Evolutionary conservation across 2,113 vertebrate species (phyloP).

Genomic region (Hippoglossus stenolepis): DNA sequence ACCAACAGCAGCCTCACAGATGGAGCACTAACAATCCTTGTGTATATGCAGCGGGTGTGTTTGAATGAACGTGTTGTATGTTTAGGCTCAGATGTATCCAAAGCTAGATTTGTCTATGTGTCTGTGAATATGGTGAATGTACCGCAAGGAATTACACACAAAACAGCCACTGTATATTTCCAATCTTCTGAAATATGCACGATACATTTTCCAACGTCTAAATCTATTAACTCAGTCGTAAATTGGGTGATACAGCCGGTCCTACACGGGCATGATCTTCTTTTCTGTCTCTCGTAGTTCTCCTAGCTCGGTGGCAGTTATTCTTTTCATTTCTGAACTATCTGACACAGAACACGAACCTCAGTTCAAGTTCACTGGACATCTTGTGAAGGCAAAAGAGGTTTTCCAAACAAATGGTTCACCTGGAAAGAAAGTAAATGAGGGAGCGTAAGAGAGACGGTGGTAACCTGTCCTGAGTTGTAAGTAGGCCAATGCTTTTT

Average conservation of each 20-base stretch:
- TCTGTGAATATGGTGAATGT: too few relatives aligned
- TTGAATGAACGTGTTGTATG: too few relatives aligned
- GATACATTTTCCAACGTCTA: not conserved
- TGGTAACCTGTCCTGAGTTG: slow-evolving; percentile 41
- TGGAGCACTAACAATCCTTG: slow-evolving; percentile 48
- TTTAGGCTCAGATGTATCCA: too few relatives aligned
- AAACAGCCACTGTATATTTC: not conserved
- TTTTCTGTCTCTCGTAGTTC: not conserved
- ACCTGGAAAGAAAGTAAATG: slow-evolving; percentile 11
- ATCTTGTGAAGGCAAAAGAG: not conserved
- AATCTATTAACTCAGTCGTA: not conserved
- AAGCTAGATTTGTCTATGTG: too few relatives aligned
- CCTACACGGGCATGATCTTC: not conserved
- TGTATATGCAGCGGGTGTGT: not conserved
- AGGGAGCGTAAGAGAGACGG: slow-evolving; percentile 9
- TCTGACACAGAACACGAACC: not conserved
- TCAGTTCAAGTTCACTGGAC: not conserved
- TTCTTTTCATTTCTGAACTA: not conserved
- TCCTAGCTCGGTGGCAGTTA: not conserved
- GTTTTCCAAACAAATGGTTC: not conserved
- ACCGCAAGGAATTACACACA: too few relatives aligned
- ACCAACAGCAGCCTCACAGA: slow-evolving; percentile 52
- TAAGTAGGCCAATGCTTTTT: slow-evolving; percentile 61
- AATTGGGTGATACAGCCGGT: slow-evolving; percentile 15
- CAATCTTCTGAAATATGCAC: too few relatives aligned